phyloP scores from a whole-genome alignment of 2,113 vertebrate species.

The Solea solea region DNA sequence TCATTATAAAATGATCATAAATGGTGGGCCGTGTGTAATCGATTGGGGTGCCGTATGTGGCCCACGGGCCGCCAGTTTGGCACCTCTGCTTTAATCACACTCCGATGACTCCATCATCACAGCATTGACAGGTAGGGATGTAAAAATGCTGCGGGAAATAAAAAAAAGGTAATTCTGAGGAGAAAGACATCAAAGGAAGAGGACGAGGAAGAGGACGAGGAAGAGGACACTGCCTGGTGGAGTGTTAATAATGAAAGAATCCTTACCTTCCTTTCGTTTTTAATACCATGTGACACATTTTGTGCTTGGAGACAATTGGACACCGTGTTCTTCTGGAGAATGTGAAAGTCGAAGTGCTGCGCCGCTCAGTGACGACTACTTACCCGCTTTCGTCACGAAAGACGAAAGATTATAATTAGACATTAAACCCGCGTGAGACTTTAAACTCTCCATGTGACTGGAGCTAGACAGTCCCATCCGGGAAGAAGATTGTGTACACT shows the following conservation, averaged over 20 bases:
- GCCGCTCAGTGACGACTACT: slow-evolving; percentile 26
- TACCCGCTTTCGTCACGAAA: too few relatives aligned
- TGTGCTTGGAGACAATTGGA: slow-evolving; percentile 30
- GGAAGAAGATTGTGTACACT: slow-evolving; percentile 18
- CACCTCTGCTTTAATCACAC: too few relatives aligned
- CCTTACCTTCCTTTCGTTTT: slow-evolving; percentile 6
- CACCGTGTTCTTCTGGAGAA: slow-evolving; percentile 20
- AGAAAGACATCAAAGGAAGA: slow-evolving; percentile 16
- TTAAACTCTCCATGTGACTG: slow-evolving; percentile 17
- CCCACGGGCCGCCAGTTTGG: too few relatives aligned
- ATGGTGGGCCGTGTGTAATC: too few relatives aligned
- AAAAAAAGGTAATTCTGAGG: slow-evolving; percentile 15
- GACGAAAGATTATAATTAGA: slow-evolving; percentile 44
- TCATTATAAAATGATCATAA: too few relatives aligned
- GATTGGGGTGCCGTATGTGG: too few relatives aligned
- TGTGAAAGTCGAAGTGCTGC: slow-evolving; percentile 26
- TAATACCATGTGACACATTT: slow-evolving; percentile 18
- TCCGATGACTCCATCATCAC: neutral
- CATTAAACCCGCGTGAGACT: slow-evolving; percentile 32
- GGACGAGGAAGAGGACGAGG: slow-evolving; percentile 1
- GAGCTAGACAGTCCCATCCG: slow-evolving; percentile 1
- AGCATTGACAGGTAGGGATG: slow-evolving; percentile 18
- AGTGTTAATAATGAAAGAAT: slow-evolving; percentile 17
- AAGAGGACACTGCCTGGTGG: slow-evolving; percentile 9
- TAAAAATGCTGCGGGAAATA: slow-evolving; percentile 29